Evolutionary conservation across 2,888 invertebrate species (phyloP), one percentile per base, ranked within the genome.

Genomic region (Himalopsyche tibetana): DNA sequence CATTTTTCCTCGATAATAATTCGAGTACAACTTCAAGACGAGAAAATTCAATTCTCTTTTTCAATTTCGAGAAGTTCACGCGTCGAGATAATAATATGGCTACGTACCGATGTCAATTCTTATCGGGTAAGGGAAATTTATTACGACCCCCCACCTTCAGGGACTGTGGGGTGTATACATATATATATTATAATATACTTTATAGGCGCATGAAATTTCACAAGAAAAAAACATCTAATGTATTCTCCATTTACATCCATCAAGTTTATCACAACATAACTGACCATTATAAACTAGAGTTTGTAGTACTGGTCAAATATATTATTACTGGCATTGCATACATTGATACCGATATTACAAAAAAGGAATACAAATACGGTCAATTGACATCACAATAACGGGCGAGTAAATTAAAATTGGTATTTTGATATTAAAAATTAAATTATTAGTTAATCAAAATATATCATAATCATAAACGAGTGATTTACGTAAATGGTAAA

Each of bases 51-150:
- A 80, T 80, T 80, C 42, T 40, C 42, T 80, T 80, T 80, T 80
- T 80, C 80, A 80, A 80, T 80, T 80, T 80, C 28, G 80, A 38
- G n/a, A 80, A 80, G 40, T 80, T 42, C 38, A 63, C 63, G 63
- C 63, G 63, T 63, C 63, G 63, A 63, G 63, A 63, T 63, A 63
- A 63, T 63, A 82, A 63, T 55, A 17, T 40, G 81, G 45, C n/a
- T 82, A 85, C 85, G 45, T 85, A 69, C 82, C 85, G 82, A 51
- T 69, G 85, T 85, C 82, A 82, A 85, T 85, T 85, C 82, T 85
- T 85, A 85, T 85, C 85, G 55, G 74, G 79, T 82, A 85, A 82
- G 82, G 82, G 74, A 55, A 85, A 85, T 85, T 85, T 85, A 85
- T 85, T 85, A 55, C 85, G 82, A 79, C 74, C 82, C 82, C 82